These are phyloP conservation scores for Melanotaenia parkinsoni DNA, from an alignment of 2,797 vertebrate species.

Conservation along the genomic window DNA sequence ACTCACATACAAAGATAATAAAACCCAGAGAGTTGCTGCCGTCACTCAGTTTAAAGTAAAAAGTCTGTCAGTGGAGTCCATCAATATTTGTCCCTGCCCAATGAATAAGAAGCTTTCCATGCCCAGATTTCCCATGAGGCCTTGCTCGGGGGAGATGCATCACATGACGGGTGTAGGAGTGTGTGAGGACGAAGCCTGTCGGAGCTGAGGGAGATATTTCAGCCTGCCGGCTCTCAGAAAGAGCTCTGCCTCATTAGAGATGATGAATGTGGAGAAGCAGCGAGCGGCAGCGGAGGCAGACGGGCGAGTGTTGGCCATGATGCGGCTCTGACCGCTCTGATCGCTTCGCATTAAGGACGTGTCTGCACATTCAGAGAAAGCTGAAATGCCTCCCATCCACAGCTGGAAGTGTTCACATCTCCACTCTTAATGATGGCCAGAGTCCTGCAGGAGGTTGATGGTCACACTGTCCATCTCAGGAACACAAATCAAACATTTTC, in stretches of 20 bases:
- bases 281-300: background rate
- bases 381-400: background rate
- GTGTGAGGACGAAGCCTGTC: slow-evolving; percentile 4
- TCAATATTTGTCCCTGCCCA: background rate
- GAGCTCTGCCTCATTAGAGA: slow-evolving; percentile 50
- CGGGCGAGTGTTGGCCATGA: background rate
- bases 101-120: background rate
- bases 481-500: too few species aligned
- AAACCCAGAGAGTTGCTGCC: background rate
- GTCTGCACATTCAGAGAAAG: background rate
- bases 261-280: slow-evolving; percentile 42
- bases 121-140: slow-evolving; percentile 37
- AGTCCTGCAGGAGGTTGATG: background rate
- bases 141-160: slow-evolving; percentile 16
- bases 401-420: background rate
- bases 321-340: background rate
- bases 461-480: background rate
- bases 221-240: slow-evolving; percentile 13
- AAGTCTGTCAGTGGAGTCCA: background rate
- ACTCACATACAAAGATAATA: background rate
- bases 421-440: background rate
- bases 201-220: slow-evolving; percentile 15
- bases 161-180: slow-evolving; percentile 19
- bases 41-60: background rate
- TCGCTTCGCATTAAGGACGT: background rate